Percentiles rank a stretch among this genome's conserved stretches.
These are phyloP conservation scores for Echinometra lucunter DNA, from an alignment of 53 echinoderm and acorn worm genomes.

Conservation along the genomic window DNA sequence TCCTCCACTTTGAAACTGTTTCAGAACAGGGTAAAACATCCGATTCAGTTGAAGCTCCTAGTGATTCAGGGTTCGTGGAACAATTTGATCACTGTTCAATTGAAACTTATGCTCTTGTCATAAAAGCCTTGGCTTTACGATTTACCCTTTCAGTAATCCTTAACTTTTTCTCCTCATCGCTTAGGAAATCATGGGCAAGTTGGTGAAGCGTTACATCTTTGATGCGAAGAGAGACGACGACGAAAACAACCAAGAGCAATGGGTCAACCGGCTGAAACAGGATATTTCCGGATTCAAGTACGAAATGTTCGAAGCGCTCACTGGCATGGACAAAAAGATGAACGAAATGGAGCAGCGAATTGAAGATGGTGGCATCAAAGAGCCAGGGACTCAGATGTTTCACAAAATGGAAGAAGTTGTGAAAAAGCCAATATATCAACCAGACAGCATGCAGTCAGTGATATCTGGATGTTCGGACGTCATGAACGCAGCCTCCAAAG, in stretches of 20 bases:
- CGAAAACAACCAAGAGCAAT: constrained; percentile 97
- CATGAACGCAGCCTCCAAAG: constrained; percentile 78
- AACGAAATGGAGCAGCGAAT: constrained; percentile 95
- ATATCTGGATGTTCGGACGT: constrained; percentile 88
- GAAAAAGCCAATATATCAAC: constrained; percentile 82
- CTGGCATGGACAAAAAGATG: constrained; percentile 98
- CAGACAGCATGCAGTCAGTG: constrained; percentile 97
- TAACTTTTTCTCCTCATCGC: not conserved
- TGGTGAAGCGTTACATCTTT: constrained; percentile 97
- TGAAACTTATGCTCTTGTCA: no score
- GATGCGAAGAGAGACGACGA: constrained; percentile 96
- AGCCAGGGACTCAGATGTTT: constrained; percentile 89
- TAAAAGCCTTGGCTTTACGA: no score
- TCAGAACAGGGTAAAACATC: no score
- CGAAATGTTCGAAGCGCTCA: constrained; percentile 99
- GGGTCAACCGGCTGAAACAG: constrained; percentile 96
- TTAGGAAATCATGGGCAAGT: constrained; percentile 96
- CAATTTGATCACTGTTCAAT: not conserved
- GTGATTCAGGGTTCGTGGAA: not conserved
- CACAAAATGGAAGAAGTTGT: constrained; percentile 92
- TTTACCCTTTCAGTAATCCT: not conserved
- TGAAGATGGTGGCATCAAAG: constrained; percentile 74
- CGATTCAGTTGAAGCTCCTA: no score
- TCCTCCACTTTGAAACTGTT: no score
- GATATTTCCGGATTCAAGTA: constrained; percentile 99